These are phyloP conservation scores for Drosophila testacea DNA, from an alignment of 2,888 invertebrate genomes.

Conservation along the genomic window DNA sequence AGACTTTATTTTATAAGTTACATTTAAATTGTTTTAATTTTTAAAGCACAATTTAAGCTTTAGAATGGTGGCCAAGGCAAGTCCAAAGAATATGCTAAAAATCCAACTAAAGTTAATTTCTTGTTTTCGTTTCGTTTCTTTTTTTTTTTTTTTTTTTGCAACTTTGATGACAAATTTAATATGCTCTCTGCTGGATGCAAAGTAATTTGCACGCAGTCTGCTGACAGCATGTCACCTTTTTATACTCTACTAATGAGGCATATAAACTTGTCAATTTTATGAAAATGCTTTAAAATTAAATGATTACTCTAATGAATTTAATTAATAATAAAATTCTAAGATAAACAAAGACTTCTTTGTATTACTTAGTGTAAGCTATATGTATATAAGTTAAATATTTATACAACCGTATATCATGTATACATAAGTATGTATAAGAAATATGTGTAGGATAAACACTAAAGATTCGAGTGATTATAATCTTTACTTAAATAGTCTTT, in stretches of 20 bases:
- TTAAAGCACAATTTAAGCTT: no score
- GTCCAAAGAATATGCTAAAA: not conserved
- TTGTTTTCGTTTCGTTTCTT: constrained; percentile 1
- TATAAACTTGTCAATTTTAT: not conserved
- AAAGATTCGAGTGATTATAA: no score
- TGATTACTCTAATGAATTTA: no score
- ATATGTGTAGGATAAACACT: no score
- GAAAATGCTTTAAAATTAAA: no score
- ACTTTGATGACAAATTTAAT: constrained; percentile 7
- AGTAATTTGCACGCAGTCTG: constrained; percentile 15
- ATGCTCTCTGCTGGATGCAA: constrained; percentile 9
- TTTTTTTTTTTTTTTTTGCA: not conserved
- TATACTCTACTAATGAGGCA: not conserved
- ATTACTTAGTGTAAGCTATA: no score
- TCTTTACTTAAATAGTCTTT: no score
- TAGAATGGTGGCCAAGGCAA: not conserved
- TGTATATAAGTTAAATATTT: no score
- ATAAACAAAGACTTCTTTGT: not conserved
- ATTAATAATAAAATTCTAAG: not conserved
- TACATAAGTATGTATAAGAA: no score
- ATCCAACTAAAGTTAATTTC: not conserved
- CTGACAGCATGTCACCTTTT: constrained; percentile 13
- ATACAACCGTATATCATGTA: no score
- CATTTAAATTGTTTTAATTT: no score
- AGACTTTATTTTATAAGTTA: no score